Evolutionary conservation across 2,113 vertebrate species (phyloP), one percentile per base, ranked within the genome.

Genomic region (Paradisaea rubra): DNA sequence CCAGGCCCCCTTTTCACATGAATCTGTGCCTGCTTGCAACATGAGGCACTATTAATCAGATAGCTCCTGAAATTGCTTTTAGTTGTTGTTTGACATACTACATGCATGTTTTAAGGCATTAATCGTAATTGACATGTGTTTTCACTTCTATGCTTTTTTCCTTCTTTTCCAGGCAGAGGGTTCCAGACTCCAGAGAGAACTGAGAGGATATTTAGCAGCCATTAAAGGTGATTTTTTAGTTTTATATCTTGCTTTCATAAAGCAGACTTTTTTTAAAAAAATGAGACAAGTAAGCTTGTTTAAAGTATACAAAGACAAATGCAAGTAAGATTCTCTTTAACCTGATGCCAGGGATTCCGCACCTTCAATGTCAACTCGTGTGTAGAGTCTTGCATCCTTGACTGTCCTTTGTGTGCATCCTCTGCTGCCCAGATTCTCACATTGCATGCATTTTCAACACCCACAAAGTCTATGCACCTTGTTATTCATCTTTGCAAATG

Each of bases 181-280:
- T 64, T 98, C 98, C 64, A 98, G 99, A 79, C 98, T 99, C 89
- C 99, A 99, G 96, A 98, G 99, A 94, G 99, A 99, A 94, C 98
- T 99, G 96, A 99, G 98, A 97, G 98, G 97, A 57, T 99, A 99
- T 97, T 98, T 99, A 98, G 96, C 98, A 84, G 98, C 99, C 69
- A 99, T 99, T 76, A 99, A 99, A 99, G 99, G 99, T 99, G 97
- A 97, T 68, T 82, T 94, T 82, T 33, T 78, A 77, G 22, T 81
- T 86, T 91, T 59, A 49, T 3, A 2, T 72, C 35, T 22, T 72
- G 18, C 66, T 83, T 87, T 74, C 56, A 18, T 68, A 56, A 84
- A 71, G 10, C 5, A 72, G 70, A 35, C 8, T 74, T 71, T 18
- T 45, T 63, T 71, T 3, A 13, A 0, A 16, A 16, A 64, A 79